Conservation (phyloP, 2,888 invertebrate genomes). For the Ormyrus nitidulus region DNA sequence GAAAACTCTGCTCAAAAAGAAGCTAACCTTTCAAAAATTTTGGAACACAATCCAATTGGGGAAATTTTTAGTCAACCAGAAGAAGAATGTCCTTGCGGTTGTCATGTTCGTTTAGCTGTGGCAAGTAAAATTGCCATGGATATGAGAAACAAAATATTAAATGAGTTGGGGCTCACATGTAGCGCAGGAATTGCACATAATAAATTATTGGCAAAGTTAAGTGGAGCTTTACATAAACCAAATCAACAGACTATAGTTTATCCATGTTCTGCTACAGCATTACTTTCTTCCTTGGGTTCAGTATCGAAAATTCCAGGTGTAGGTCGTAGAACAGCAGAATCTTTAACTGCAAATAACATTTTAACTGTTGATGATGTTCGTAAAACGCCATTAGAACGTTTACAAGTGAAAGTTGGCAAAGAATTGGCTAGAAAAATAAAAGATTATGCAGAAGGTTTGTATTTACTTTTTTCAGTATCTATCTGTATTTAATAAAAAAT, state of each 20-base stretch:
- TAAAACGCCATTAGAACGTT: slow-evolving; percentile 79
- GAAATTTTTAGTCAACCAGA: slow-evolving; percentile 79
- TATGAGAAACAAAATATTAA: slow-evolving; percentile 83
- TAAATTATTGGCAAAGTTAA: slow-evolving; percentile 88
- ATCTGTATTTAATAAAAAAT: not conserved
- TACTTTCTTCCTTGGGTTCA: slow-evolving; percentile 81
- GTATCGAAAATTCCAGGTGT: slow-evolving; percentile 85
- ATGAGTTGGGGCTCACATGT: slow-evolving; percentile 84
- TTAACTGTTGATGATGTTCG: slow-evolving; percentile 83
- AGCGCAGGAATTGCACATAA: slow-evolving; percentile 91
- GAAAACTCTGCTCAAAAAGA: slow-evolving; percentile 24
- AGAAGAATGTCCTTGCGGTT: slow-evolving; percentile 85
- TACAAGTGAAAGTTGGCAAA: slow-evolving; percentile 79
- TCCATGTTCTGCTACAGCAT: slow-evolving; percentile 81
- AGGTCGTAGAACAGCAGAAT: slow-evolving; percentile 83
- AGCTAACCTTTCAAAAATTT: slow-evolving; percentile 12
- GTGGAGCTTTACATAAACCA: slow-evolving; percentile 85
- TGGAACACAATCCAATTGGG: slow-evolving; percentile 74
- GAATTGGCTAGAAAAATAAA: slow-evolving; percentile 84
- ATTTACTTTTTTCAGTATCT: not conserved
- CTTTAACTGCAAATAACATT: slow-evolving; percentile 77
- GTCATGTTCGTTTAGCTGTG: slow-evolving; percentile 81
- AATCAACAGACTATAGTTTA: slow-evolving; percentile 88
- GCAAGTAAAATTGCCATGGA: slow-evolving; percentile 87
- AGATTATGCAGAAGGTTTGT: slow-evolving; percentile 82